Base-by-base conservation (phyloP, 2,888 invertebrate genomes). In the Thecophora atra region DNA sequence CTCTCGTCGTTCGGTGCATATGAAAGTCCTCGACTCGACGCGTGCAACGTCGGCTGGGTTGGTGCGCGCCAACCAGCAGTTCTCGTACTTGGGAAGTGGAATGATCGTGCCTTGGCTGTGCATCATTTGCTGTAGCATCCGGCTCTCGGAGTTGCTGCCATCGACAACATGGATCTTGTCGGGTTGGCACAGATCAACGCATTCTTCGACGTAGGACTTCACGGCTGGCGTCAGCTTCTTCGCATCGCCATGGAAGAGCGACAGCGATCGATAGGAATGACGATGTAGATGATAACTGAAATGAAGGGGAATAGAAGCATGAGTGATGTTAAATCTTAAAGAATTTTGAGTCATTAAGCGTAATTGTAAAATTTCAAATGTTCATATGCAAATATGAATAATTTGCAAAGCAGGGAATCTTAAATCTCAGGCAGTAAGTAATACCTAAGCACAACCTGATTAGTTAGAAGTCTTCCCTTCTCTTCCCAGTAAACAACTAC, bases 41-140 rank as follows among this genome's bases (percentile, higher is more conserved):
- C 99, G 91, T 0, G 99, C 99, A 2, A 99, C 99, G 87, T 99
- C 99, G 0, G 94, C 94, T 0, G 99, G 99, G 87, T 99, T 98
- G 0, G 99, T 99, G 78, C 93, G 91, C 0, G 97, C 94, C 78
- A 98, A 88, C 95, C 96, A 98, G 84, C 97, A 98, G 87, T 98
- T 98, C 62, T 96, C 89, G 84, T 97, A 97, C 87, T 97, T 97
- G 5, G 92, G 90, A 76, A 98, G 88, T 0, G 91, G 90, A 71
- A 91, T 89, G 71, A 98, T 89, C 1, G 95, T 93, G 52, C 95
- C 95, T 80, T 92, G 92, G 73, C 91, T 89, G 77, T 92, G 90
- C 88, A 98, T 91, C 30, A 93, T 87, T 65, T 91, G 90, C 70
- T 96, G 87, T 73, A 98, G 87, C 63, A 91, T 88, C 0, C 88